Conservation (phyloP, 2,113 vertebrate genomes). For the Myocastor coypus region DNA sequence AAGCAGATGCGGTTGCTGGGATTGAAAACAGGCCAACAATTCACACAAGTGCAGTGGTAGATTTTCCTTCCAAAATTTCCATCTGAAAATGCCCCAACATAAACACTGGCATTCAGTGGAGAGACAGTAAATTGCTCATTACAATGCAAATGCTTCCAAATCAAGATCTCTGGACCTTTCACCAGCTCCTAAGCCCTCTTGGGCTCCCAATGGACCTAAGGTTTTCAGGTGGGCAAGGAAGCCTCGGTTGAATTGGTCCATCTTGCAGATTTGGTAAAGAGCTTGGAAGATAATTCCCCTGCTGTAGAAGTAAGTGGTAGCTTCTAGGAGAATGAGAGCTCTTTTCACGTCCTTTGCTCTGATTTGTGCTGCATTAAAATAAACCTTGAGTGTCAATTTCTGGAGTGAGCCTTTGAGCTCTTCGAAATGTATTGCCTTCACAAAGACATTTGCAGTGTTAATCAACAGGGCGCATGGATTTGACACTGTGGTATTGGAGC, state of each 20-base stretch:
- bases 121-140: not conserved
- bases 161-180: not conserved
- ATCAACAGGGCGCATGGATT: slow-evolving; percentile 33
- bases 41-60: accelerated
- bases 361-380: slow-evolving; percentile 83
- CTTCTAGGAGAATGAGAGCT: slow-evolving; percentile 72
- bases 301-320: slow-evolving; percentile 79
- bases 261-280: slow-evolving; percentile 70
- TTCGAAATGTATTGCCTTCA: slow-evolving; percentile 74
- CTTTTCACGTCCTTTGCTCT: slow-evolving; percentile 78
- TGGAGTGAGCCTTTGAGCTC: slow-evolving; percentile 67
- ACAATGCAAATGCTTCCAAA: not conserved
- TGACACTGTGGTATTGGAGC: slow-evolving; percentile 50
- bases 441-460: slow-evolving; percentile 78
- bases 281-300: slow-evolving; percentile 74
- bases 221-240: not conserved
- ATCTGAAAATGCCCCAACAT: not conserved
- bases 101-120: not conserved
- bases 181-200: not conserved
- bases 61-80: slow-evolving; percentile 23
- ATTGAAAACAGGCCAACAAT: not conserved
- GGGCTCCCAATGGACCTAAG: not conserved
- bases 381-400: slow-evolving; percentile 82
- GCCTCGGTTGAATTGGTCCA: slow-evolving; percentile 11
- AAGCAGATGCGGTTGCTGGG: not conserved